Evolutionary conservation across 1,140 invertebrate genomes (phyloP), one percentile per base, ranked within the genome.

Genomic region (Amphibalanus amphitrite): DNA sequence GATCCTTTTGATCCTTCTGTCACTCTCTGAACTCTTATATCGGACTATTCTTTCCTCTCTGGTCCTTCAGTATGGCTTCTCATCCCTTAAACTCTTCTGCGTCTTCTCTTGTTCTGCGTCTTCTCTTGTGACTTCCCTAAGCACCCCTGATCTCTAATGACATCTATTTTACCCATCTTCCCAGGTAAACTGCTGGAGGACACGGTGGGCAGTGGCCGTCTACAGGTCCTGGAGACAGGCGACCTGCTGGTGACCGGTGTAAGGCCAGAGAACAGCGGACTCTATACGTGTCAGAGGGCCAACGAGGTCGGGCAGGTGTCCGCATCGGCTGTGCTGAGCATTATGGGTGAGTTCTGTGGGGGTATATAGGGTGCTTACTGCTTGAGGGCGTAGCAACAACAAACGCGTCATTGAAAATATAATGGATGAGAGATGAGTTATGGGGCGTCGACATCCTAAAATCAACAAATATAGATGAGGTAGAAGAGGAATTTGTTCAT

Each of bases 271-370:
- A 93, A 97, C 79, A 87, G 87, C 73, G 95, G 93, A 67, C 87
- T 89, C 77, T 98, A 97, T 78, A 90, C 88, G 15, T 98, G 94
- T 79, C 83, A 90, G 69, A 84, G 93, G 73, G 84, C 88, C 29
- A 97, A 97, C 79, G 90, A 91, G 79, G 91, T 91, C 47, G 94
- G 94, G 59, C 86, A 86, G 72, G 87, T 92, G 13, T 86, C 89
- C 77, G 92, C 87, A 71, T 87, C 90, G 74, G 93, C 89, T 67
- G 88, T 86, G 80, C 83, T 97, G 30, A 85, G 85, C 69, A 90
- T 95, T 68, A 82, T 93, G 76, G 89, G 92, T 93, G 84, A 83
- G 82, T 81, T 64, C n/a, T n/a, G n/a, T n/a, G n/a, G n/a, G n/a
- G n/a, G n/a, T n/a, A n/a, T n/a, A n/a, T n/a, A n/a, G n/a, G n/a